Base-by-base conservation (phyloP, 2,797 vertebrate species). In the Tapirus indicus region DNA sequence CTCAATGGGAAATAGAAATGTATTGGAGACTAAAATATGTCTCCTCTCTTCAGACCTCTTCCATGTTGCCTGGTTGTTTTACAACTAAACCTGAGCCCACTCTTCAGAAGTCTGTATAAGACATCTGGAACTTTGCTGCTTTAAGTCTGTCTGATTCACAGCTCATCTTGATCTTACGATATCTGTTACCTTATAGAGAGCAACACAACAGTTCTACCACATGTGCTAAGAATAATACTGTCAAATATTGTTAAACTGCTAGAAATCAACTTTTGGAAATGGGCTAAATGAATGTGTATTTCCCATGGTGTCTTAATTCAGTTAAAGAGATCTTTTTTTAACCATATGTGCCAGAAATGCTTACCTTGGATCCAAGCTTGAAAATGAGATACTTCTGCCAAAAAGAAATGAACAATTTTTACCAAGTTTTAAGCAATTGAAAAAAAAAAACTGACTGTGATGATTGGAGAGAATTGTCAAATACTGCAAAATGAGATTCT, bases 311-410 rank as follows among this genome's bases (percentile, higher is more conserved):
- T 91, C 96, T 96, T 94, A 91, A 96, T 97, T 96, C 95, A 89
- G 92, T 83, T 95, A 95, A 95, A 96, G 95, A 91, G 72, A 92
- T 96, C 62, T 96, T 88, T 92, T 96, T 96, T 84, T 32, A 95
- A 93, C 94, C 92, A 91, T 91, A 97, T 97, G 95, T 97, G 92
- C 96, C 96, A 97, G 93, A 98, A 98, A 96, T 97, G 88, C 95
- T 97, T 97, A 98, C 96, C 96, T 96, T 98, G 96, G 88, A 96
- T 95, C 97, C 85, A 94, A 97, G 93, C 94, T 97, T 95, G 87
- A 97, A 95, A 88, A 82, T 66, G 85, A 97, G 90, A 82, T 83
- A 90, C 82, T 98, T 96, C 96, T 98, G 95, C 92, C 95, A 93
- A 96, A 97, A 96, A 91, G n/a, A 95, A 98, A 95, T 69, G 95